Conservation (phyloP, 2,888 invertebrate species). For the Scelioninae gen. 1 region DNA sequence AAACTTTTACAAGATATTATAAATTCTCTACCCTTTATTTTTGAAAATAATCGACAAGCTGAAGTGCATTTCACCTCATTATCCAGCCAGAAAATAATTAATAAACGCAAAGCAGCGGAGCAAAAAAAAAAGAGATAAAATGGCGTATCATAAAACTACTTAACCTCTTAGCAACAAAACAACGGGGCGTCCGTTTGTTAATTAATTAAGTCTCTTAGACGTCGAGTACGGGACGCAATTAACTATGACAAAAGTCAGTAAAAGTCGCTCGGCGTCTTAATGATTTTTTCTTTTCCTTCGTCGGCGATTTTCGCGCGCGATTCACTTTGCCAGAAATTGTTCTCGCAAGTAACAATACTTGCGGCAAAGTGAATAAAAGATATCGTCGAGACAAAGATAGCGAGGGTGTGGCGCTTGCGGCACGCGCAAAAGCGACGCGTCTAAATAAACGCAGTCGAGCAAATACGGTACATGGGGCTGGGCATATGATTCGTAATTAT, state of each 20-base stretch:
- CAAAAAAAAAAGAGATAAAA: too few relatives aligned
- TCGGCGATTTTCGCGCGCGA: constrained; percentile 30
- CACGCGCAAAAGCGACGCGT: constrained; percentile 62
- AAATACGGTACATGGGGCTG: constrained; percentile 54
- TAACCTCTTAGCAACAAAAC: too few relatives aligned
- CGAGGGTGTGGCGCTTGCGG: constrained; percentile 54
- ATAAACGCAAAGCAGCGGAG: too few relatives aligned
- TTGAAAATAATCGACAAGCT: too few relatives aligned
- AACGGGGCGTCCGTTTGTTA: too few relatives aligned
- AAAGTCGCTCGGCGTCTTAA: constrained; percentile 23
- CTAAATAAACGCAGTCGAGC: constrained; percentile 56
- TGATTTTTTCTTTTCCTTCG: constrained; percentile 37
- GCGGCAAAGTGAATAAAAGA: constrained; percentile 30
- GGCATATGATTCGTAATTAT: constrained; percentile 63
- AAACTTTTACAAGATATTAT: too few relatives aligned
- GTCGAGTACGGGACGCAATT: constrained; percentile 1
- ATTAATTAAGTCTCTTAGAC: too few relatives aligned
- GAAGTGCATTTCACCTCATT: too few relatives aligned
- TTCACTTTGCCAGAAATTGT: constrained; percentile 35
- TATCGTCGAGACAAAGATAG: constrained; percentile 41
- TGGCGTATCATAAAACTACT: too few relatives aligned
- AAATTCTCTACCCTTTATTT: too few relatives aligned
- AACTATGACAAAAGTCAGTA: constrained; percentile 26
- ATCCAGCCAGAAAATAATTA: too few relatives aligned
- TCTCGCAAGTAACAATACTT: constrained; percentile 23